phyloP scores from a whole-genome alignment of 1,140 invertebrate genomes.

The Zaprionus capensis region DNA sequence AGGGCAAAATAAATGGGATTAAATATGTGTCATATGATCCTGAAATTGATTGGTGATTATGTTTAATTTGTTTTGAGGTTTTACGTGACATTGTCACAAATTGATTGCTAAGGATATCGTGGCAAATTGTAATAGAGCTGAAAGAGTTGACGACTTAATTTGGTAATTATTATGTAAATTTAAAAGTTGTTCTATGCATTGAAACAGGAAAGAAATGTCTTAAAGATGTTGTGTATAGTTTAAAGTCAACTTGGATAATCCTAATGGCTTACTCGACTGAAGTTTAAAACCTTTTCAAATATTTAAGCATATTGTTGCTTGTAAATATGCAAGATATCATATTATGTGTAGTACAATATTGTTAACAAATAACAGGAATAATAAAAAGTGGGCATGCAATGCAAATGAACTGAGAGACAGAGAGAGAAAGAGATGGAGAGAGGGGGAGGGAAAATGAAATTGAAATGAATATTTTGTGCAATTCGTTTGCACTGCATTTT shows the following conservation, averaged over 20 bases:
- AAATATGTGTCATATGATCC: constrained; percentile 1
- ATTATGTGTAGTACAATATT: constrained; percentile 11
- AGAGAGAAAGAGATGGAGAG: background rate
- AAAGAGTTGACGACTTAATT: background rate
- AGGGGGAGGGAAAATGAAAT: constrained; percentile 66
- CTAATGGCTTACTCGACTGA: background rate
- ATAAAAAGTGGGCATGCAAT: constrained; percentile 16
- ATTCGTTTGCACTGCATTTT: constrained; percentile 61
- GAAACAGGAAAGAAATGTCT: too few species aligned
- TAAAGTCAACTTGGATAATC: background rate
- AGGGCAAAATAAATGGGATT: background rate
- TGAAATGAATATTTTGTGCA: constrained; percentile 78
- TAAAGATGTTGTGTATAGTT: background rate
- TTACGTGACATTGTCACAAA: constrained; percentile 24
- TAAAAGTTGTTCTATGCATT: too few species aligned
- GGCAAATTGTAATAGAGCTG: background rate
- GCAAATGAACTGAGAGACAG: constrained; percentile 26
- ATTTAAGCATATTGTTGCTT: background rate
- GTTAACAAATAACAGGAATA: constrained; percentile 15
- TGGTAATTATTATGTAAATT: background rate
- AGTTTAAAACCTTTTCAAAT: constrained; percentile 2
- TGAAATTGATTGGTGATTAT: constrained; percentile 33
- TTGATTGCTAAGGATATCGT: constrained; percentile 1
- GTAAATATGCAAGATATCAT: constrained; percentile 10
- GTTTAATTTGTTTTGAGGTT: constrained; percentile 25